phyloP scores from a whole-genome alignment of 1,140 invertebrate genomes.

The Aphis craccivora region DNA sequence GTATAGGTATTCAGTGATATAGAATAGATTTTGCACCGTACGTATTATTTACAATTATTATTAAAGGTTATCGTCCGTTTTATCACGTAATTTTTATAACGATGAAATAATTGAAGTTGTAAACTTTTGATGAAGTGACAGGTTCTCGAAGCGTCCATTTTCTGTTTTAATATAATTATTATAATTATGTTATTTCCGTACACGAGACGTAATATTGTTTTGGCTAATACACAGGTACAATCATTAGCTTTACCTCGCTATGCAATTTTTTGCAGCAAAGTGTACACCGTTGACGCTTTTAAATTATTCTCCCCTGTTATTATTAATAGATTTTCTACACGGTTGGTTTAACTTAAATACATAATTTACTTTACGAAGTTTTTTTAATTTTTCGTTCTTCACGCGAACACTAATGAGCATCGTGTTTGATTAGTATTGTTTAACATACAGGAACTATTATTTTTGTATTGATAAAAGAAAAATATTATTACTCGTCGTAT shows the following conservation, averaged over 20 bases:
- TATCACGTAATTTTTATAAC: background rate
- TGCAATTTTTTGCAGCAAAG: background rate
- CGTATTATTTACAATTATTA: background rate
- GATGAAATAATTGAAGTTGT: no score
- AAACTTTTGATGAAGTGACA: background rate
- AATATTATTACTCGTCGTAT: background rate
- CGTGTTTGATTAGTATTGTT: background rate
- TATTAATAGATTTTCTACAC: slow-evolving; percentile 11
- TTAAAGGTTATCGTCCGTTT: background rate
- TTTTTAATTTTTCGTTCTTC: background rate
- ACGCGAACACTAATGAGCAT: background rate
- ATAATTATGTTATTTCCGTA: background rate
- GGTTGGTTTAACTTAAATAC: background rate
- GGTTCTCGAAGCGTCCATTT: background rate
- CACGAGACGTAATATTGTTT: background rate
- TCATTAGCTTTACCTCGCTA: background rate
- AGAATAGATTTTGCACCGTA: no score
- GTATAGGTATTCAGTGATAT: no score
- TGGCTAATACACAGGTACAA: slow-evolving; percentile 1
- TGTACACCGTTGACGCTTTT: background rate
- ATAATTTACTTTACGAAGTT: background rate
- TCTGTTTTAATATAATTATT: background rate
- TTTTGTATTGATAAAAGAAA: background rate
- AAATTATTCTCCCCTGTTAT: background rate
- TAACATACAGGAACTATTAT: background rate